phyloP scores from a whole-genome alignment of 2,888 invertebrate genomes.

The Leucophenga montana region DNA sequence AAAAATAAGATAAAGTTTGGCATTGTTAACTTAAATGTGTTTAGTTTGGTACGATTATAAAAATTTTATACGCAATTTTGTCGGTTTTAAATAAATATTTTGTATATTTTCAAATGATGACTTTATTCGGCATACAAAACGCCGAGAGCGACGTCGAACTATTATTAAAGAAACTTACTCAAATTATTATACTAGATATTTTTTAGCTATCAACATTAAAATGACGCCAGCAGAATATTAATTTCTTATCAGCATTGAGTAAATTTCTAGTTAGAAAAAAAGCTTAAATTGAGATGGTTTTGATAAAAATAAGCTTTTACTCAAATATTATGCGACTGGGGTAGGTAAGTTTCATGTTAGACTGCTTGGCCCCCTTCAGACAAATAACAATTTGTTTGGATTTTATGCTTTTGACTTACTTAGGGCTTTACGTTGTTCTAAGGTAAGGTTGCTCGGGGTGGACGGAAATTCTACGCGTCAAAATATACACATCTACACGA shows the following conservation, averaged over 20 bases:
- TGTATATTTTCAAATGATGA: constrained; percentile 53
- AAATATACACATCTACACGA: neutral
- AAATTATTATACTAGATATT: constrained; percentile 26
- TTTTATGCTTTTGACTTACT: neutral
- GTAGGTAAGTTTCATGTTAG: neutral
- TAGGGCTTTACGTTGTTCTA: no score
- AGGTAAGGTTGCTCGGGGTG: no score
- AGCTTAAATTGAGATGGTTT: constrained; percentile 50
- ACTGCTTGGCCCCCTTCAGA: constrained; percentile 30
- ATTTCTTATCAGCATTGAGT: constrained; percentile 44
- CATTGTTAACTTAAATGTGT: no score
- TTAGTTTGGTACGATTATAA: no score
- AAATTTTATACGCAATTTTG: no score
- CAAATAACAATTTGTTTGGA: neutral
- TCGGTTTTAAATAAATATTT: constrained; percentile 22
- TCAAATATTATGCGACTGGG: constrained; percentile 23
- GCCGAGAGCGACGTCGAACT: constrained; percentile 32
- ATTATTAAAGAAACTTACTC: constrained; percentile 32
- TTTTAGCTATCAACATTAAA: constrained; percentile 53
- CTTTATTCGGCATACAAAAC: constrained; percentile 54
- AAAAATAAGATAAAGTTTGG: no score
- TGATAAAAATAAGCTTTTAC: constrained; percentile 37
- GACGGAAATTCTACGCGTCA: neutral
- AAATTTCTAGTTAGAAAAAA: constrained; percentile 25
- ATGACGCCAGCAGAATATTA: constrained; percentile 40